Conservation (phyloP, 2,888 invertebrate species). For the Eremobia ochroleuca region DNA sequence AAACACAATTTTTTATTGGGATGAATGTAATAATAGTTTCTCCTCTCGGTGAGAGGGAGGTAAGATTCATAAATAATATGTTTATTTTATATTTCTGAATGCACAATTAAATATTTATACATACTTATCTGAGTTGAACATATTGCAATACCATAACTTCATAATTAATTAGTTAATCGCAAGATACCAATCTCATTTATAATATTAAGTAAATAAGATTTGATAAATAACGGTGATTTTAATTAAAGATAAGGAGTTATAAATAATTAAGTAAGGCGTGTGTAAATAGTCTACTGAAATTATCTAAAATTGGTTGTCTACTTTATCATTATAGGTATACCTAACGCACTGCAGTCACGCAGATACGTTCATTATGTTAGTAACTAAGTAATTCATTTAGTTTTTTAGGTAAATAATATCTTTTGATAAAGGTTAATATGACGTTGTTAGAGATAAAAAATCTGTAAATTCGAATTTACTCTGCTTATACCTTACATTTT, state of each 20-base stretch:
- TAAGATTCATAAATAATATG: not conserved
- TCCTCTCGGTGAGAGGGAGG: not conserved
- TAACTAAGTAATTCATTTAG: not conserved
- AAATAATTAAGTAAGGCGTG: not conserved
- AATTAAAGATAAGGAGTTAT: conserved; percentile 30
- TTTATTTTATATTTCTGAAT: not conserved
- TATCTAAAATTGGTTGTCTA: conserved; percentile 13
- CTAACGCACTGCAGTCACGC: not conserved
- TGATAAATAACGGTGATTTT: conserved; percentile 27
- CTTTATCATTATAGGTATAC: conserved; percentile 5
- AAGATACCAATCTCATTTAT: not conserved
- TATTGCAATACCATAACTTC: conserved; percentile 2
- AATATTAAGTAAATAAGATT: conserved; percentile 1
- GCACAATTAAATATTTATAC: not conserved
- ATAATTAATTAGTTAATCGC: not conserved
- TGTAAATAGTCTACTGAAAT: conserved; percentile 19
- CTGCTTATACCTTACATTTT: not conserved
- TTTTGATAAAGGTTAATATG: not conserved
- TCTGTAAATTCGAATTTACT: not conserved
- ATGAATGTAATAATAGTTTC: not conserved
- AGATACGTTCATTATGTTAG: not conserved
- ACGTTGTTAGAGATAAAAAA: not conserved
- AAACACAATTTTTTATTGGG: not conserved
- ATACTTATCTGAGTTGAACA: not conserved
- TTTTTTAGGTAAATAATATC: not conserved